A percentile compares a stretch with the other conserved stretches of the same genome.
phyloP scores from a whole-genome alignment of 2,113 vertebrate genomes.

The Nesoenas mayeri region DNA sequence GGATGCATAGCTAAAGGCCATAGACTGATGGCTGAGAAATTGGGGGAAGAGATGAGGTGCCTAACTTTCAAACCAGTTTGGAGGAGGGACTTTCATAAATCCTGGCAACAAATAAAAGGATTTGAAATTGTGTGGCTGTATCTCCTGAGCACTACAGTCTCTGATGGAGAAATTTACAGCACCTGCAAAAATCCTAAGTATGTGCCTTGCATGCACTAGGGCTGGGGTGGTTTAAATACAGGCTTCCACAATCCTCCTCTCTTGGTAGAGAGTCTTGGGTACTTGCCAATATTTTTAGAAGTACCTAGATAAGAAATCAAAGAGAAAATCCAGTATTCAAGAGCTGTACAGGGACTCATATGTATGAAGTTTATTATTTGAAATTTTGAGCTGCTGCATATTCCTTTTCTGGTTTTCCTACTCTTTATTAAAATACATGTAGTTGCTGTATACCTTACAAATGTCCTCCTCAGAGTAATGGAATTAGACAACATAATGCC shows the following conservation, averaged over 20 bases:
- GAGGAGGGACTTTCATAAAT: background rate
- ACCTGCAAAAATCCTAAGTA: background rate
- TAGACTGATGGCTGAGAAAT: background rate
- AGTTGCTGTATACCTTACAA: background rate
- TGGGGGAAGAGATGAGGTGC: background rate
- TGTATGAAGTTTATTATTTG: background rate
- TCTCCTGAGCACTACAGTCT: background rate
- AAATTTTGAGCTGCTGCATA: background rate
- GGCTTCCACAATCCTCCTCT: background rate
- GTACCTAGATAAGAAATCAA: background rate
- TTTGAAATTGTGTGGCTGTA: background rate
- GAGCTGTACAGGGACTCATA: background rate
- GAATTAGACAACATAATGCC: background rate
- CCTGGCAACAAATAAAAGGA: background rate
- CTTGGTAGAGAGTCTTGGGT: background rate
- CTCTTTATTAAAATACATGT: background rate
- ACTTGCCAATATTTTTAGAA: background rate
- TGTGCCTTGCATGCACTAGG: background rate
- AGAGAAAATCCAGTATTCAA: background rate
- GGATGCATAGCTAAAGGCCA: background rate
- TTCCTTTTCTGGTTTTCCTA: background rate
- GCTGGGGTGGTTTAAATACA: background rate
- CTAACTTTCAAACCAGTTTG: background rate
- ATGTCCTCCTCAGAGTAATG: background rate
- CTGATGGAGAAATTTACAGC: background rate